These are phyloP conservation scores for Drosophila lini DNA, from an alignment of 1,140 invertebrate species.

Conservation along the genomic window DNA sequence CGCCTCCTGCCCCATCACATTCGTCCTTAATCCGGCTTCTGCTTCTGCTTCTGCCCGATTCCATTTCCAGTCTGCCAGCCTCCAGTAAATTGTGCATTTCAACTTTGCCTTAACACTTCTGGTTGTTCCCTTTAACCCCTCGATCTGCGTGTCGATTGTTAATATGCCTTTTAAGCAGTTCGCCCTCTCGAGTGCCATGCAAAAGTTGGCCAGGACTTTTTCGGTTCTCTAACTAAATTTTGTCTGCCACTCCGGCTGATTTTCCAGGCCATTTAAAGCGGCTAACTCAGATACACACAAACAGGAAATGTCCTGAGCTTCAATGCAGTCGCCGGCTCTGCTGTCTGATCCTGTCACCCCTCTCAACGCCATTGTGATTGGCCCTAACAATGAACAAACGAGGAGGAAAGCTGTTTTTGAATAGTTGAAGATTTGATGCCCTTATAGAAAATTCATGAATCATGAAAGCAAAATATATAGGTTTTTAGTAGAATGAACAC, in stretches of 20 bases:
- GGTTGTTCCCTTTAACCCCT: background rate
- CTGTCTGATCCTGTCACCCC: conserved; percentile 40
- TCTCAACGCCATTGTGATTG: conserved; percentile 29
- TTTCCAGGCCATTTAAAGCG: conserved; percentile 59
- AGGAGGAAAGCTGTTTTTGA: too few species aligned
- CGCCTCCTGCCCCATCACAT: background rate
- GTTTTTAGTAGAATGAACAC: too few species aligned
- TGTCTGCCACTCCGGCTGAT: conserved; percentile 38
- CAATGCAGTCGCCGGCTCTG: conserved; percentile 24
- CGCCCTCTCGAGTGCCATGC: background rate
- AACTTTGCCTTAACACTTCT: conserved; percentile 42
- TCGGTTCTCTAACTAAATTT: conserved; percentile 23
- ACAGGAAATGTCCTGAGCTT: conserved; percentile 34
- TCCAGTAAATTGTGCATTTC: conserved; percentile 55
- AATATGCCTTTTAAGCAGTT: conserved; percentile 50
- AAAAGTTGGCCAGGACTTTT: conserved; percentile 28
- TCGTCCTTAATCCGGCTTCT: conserved; percentile 16
- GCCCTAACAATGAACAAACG: conserved; percentile 32
- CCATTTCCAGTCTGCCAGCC: conserved; percentile 10
- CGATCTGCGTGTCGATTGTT: conserved; percentile 45
- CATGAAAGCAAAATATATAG: too few species aligned
- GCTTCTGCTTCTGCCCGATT: conserved; percentile 18
- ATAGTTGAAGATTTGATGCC: background rate
- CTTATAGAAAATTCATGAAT: background rate
- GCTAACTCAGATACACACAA: conserved; percentile 8